These are phyloP conservation scores for Oenanthe melanoleuca DNA, from an alignment of 2,113 vertebrate species.

Conservation along the genomic window DNA sequence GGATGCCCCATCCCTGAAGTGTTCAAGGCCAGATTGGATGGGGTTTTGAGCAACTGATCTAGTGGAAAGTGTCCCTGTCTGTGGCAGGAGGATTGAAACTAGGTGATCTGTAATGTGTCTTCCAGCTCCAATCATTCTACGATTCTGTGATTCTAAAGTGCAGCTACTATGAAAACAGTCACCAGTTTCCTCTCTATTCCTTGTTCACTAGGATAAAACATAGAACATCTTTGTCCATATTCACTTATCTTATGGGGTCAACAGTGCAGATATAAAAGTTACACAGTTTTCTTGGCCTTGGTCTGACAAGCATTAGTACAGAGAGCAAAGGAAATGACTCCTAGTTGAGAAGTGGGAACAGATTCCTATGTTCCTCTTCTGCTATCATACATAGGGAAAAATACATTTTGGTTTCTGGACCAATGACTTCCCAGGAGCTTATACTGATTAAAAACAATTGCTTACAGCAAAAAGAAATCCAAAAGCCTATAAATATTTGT, in stretches of 20 bases:
- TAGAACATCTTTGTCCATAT: not conserved
- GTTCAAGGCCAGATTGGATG: not conserved
- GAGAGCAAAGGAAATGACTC: not conserved
- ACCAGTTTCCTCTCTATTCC: not conserved
- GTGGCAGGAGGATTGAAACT: not conserved
- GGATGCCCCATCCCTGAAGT: not conserved
- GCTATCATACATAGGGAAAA: not conserved
- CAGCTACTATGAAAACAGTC: not conserved
- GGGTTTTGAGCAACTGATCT: not conserved
- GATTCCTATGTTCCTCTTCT: not conserved
- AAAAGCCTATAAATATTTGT: conserved; percentile 55
- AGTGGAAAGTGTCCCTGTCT: not conserved
- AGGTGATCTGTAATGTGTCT: not conserved
- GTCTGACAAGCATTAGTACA: not conserved
- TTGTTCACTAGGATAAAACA: not conserved
- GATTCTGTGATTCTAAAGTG: not conserved
- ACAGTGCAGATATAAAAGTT: not conserved
- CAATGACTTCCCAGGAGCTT: not conserved
- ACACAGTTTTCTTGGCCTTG: not conserved
- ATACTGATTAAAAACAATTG: not conserved
- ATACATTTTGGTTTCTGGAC: not conserved
- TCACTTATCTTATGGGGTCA: not conserved
- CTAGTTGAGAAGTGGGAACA: not conserved
- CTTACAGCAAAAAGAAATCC: conserved; percentile 39
- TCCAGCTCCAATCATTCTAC: not conserved